Evolutionary conservation across 2,113 vertebrate genomes (phyloP), one percentile per base, ranked within the genome.

Genomic region (Chaetura pelagica): DNA sequence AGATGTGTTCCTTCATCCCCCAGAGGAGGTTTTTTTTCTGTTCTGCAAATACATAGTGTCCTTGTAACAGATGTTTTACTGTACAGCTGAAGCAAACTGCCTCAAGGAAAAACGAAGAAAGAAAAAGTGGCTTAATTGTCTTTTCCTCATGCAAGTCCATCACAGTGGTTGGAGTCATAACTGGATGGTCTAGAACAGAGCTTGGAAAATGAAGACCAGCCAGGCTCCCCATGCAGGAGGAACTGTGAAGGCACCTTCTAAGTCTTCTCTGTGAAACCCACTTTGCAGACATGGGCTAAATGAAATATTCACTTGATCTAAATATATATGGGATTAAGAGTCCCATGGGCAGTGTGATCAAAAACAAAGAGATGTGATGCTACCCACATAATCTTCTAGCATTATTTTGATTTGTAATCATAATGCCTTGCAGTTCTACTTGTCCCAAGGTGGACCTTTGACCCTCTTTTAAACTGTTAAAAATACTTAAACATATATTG

Each of bases 321-420:
- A 82, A 91, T 46, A 49, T 15, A n/a, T 0, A 5, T 32, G 26
- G 7, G 17, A 46, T 82, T 71, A 35, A 51, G 24, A 59, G 32
- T 46, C 6, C 34, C 17, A 13, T 2, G 20, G 22, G 21, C 0
- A 0, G 2, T 14, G 20, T 38, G 38, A 48, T 7, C 32, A 48
- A 88, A 75, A 87, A 46, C 48, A 63, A 61, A 71, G 69, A 51
- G 12, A 62, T 40, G 49, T 62, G 18, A 21, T 72, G 35, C 8
- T 44, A 7, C 5, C 20, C 23, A 44, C 17, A 15, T 42, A 27
- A 68, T 18, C 55, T 75, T n/a, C 19, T 13, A 10, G 4, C 40
- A 4, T 49, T 18, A 11, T 90, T 84, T 84, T 74, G 20, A 55
- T n/a, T 63, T 30, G 30, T 23, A 90, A 40, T 71, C 23, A 22